Conservation (phyloP, 2,888 invertebrate genomes). For the Heterodera filipjevi region DNA sequence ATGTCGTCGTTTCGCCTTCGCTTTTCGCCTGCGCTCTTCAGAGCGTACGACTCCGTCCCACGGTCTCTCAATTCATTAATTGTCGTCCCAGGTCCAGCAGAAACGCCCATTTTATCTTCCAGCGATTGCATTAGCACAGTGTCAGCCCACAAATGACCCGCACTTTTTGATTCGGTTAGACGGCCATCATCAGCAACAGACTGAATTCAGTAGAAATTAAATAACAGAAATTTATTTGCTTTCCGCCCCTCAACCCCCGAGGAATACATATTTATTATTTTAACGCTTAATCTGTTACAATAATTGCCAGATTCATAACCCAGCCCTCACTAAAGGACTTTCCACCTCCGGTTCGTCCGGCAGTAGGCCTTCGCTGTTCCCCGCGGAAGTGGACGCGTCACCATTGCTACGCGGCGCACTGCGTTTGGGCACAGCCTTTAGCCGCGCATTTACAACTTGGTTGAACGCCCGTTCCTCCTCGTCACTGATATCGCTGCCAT, state of each 20-base stretch:
- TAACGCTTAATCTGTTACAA: too few relatives aligned
- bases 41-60: constrained; percentile 33
- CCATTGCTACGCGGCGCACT: background rate
- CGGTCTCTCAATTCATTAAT: constrained; percentile 11
- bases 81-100: background rate
- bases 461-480: constrained; percentile 82
- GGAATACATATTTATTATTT: too few relatives aligned
- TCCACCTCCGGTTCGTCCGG: too few relatives aligned
- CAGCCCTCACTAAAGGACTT: too few relatives aligned
- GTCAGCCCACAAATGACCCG: constrained; percentile 41
- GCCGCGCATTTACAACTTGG: constrained; percentile 84
- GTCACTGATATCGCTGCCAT: constrained; percentile 36
- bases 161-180: background rate
- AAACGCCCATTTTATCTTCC: constrained; percentile 32
- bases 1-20: constrained; percentile 12
- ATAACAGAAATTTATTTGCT: too few relatives aligned
- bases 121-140: constrained; percentile 40
- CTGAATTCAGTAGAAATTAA: background rate
- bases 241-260: too few relatives aligned
- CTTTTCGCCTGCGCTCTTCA: constrained; percentile 13
- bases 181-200: background rate
- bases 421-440: constrained; percentile 2
- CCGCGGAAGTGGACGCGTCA: background rate
- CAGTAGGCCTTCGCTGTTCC: background rate
- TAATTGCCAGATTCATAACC: too few relatives aligned